Base-by-base conservation (phyloP, 2,888 invertebrate genomes). In the Eudemis profundana region DNA sequence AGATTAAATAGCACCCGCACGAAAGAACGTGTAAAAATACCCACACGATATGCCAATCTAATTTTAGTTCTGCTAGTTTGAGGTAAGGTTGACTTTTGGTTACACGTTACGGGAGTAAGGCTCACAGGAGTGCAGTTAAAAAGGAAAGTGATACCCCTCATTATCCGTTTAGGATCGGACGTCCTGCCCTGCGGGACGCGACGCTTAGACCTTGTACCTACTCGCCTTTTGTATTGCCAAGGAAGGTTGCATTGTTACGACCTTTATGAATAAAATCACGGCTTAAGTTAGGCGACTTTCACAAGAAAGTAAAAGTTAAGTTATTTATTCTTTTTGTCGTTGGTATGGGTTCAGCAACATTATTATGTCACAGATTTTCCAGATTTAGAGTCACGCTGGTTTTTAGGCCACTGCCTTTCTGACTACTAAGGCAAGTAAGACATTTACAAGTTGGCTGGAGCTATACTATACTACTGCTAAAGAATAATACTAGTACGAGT, bases 131-230 rank as follows among this genome's bases (percentile, higher is more conserved):
- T 40, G 50, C 33, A 50, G 50, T 42, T 36, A 51, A 59, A 56
- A 44, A 57, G 56, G 44, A 51, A 49, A 50, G 57, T 42, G 42
- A 59, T 57, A 23, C 50, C 44, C 14, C 12, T 57, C 15, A 64
- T 64, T 59, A 64, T 46, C 42, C 64, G 59, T 46, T 64, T 59
- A 64, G 50, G 57, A 50, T 17, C 62, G 42, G 3, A 36, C 44
- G 44, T 57, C 57, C 56, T 14, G 46, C 27, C 61, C 61, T 3
- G 33, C 14, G 57, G 64, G 57, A 44, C 50, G 62, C n/a, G 5
- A 2, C 54, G 56, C 49, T 49, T 49, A 49, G 57, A 23, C 29
- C 38, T 29, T 33, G 38, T 36, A 27, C 14, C 40, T 49, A 49
- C 14, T 27, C 23, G 8, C 36, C 44, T 17, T 56, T 63, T 56